Evolutionary conservation across 2,113 vertebrate genomes (phyloP).

Genomic region (Aegypius monachus): DNA sequence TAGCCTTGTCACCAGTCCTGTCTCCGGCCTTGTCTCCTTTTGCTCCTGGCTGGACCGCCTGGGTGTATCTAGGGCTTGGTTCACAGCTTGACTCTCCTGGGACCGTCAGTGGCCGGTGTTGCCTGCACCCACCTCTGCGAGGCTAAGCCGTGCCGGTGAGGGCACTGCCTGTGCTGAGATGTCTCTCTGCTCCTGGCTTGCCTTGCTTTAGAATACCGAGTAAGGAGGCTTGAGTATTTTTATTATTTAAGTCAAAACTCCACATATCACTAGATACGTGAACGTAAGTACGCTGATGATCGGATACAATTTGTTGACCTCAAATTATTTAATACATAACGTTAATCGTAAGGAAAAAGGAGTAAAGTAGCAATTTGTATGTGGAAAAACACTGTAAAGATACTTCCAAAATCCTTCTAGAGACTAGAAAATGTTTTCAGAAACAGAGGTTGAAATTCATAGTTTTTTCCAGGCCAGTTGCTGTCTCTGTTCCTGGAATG

Average conservation of each 20-base stretch:
- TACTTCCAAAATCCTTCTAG: background rate
- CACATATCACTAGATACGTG: background rate
- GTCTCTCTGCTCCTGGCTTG: fast-evolving
- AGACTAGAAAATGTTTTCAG: background rate
- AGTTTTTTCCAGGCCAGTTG: background rate
- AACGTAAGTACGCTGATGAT: background rate
- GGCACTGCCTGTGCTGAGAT: background rate
- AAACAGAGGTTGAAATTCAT: background rate
- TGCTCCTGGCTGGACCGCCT: background rate
- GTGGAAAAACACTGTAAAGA: fast-evolving
- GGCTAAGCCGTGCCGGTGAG: background rate
- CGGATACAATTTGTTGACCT: background rate
- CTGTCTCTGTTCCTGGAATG: background rate
- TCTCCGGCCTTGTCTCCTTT: background rate
- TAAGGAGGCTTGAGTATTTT: background rate
- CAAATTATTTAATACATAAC: background rate
- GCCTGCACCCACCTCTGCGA: background rate
- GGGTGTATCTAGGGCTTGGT: background rate
- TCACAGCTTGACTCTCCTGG: background rate
- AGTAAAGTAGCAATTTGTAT: background rate
- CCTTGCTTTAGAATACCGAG: background rate
- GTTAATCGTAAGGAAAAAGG: fast-evolving
- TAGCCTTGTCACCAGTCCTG: background rate
- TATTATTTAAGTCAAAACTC: background rate
- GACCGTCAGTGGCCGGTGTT: fast-evolving